Conservation (phyloP, 2,113 vertebrate genomes). For the Engystomops pustulosus region DNA sequence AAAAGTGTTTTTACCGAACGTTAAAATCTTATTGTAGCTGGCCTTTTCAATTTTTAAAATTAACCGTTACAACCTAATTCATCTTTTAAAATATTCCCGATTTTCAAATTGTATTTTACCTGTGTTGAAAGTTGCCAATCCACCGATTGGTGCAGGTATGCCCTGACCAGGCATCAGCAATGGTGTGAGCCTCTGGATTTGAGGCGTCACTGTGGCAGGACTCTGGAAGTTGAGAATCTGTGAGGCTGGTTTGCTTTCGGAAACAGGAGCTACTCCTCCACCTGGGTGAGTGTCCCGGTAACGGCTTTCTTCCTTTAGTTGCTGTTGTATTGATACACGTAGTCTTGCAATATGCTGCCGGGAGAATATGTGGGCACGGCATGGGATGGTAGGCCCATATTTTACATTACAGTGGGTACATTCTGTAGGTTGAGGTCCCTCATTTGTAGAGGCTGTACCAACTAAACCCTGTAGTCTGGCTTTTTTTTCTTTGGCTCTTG, state of each 20-base stretch:
- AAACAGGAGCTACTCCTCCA: conserved; percentile 4
- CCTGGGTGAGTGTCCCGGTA: conserved; percentile 65
- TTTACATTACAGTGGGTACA: conserved; percentile 83
- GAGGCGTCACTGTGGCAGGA: conserved; percentile 54
- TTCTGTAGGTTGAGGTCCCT: conserved; percentile 75
- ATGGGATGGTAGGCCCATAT: conserved; percentile 87
- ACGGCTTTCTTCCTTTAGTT: conserved; percentile 72
- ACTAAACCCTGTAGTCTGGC: conserved; percentile 82
- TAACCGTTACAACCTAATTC: neutral
- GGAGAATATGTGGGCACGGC: conserved; percentile 88
- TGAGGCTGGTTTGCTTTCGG: conserved; percentile 57
- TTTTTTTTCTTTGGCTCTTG: conserved; percentile 91
- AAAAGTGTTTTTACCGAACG: no score
- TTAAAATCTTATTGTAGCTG: no score
- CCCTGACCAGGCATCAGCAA: conserved; percentile 46
- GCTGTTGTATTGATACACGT: conserved; percentile 70
- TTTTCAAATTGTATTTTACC: conserved; percentile 64
- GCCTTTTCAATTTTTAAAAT: neutral
- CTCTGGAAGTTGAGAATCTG: conserved; percentile 63
- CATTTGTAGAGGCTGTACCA: conserved; percentile 65
- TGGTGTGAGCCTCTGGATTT: conserved; percentile 44
- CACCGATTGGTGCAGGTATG: conserved; percentile 62
- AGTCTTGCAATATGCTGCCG: conserved; percentile 84
- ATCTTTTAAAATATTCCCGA: neutral
- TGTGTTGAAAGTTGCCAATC: conserved; percentile 70